Base-by-base conservation (phyloP, 2,797 vertebrate genomes). In the Smutsia gigantea region DNA sequence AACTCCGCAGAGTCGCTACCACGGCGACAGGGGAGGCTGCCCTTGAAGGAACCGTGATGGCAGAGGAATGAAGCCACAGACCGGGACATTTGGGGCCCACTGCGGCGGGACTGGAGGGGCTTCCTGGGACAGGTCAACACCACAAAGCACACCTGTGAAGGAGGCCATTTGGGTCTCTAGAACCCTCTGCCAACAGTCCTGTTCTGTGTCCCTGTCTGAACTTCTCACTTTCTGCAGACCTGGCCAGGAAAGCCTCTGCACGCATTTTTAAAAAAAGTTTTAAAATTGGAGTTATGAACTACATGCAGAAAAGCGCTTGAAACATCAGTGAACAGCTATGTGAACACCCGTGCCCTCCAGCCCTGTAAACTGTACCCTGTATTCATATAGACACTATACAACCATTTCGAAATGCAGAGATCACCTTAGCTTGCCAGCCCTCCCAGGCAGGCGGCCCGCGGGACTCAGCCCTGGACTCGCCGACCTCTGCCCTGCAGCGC, bases 11-110 rank as follows among this genome's bases (percentile, higher is more conserved):
- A 39, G 75, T 46, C 1, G 0, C n/a, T 21, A 12, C 31, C 68
- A 64, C 34, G 21, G 53, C 0, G 15, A 53, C 15, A 2, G 8
- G n/a, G 25, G 51, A 88, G 34, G 91, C 5, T 0, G 9, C 31
- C 2, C n/a, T 15, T 1, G 53, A 53, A 31, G 89, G 64, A 31
- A 25, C n/a, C 15, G 3, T 0, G 0, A 13, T 2, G 0, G 0
- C 4, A 15, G 68, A 79, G 72, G 77, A 90, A 12, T 0, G 57
- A 25, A 55, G 8, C n/a, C 7, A n/a, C 0, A 8, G 93, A 49
- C 72, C 2, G 2, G 39, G 96, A 83, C 71, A 42, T 51, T 2
- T 49, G 95, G 81, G 85, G 34, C 14, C 31, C 25, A 29, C 0
- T 3, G n/a, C 0, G 0, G 1, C 8, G 0, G 39, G 15, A 83